Evolutionary conservation across 2,888 invertebrate genomes (phyloP).

Genomic region (Nephrocerus scutellatus): DNA sequence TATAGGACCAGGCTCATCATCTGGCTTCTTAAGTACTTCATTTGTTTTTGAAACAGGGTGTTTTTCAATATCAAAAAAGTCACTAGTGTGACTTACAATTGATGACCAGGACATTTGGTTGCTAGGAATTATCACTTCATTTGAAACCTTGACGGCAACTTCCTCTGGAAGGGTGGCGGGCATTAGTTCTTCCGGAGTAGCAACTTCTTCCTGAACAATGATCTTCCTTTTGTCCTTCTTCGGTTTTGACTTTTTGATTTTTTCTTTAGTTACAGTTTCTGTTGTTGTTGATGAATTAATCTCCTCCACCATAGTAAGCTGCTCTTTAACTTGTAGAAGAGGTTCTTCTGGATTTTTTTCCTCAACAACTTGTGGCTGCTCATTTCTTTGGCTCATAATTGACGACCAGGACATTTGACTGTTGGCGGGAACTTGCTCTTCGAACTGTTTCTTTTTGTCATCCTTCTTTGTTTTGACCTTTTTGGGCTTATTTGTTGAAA

Average conservation of each 20-base stretch:
- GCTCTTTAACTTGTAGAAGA: too few species aligned
- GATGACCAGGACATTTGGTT: constrained; percentile 4
- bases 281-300: not conserved
- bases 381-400: constrained; percentile 8
- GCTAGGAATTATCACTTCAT: not conserved
- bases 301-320: too few species aligned
- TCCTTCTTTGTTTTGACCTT: too few species aligned
- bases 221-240: constrained; percentile 3
- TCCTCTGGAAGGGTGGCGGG: not conserved
- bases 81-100: not conserved
- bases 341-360: constrained; percentile 4
- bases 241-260: not conserved
- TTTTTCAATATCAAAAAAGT: not conserved
- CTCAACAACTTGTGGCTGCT: not conserved
- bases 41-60: not conserved
- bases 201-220: not conserved
- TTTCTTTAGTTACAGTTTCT: not conserved
- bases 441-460: not conserved
- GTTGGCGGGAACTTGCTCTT: not conserved
- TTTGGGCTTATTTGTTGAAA: too few species aligned
- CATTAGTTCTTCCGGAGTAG: not conserved
- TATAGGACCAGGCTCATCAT: not conserved
- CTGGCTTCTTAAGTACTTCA: constrained; percentile 2
- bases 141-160: not conserved
- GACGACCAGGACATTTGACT: constrained; percentile 12